These are phyloP conservation scores for Plutomurus gul DNA, from an alignment of 1,140 invertebrate genomes.

Conservation along the genomic window DNA sequence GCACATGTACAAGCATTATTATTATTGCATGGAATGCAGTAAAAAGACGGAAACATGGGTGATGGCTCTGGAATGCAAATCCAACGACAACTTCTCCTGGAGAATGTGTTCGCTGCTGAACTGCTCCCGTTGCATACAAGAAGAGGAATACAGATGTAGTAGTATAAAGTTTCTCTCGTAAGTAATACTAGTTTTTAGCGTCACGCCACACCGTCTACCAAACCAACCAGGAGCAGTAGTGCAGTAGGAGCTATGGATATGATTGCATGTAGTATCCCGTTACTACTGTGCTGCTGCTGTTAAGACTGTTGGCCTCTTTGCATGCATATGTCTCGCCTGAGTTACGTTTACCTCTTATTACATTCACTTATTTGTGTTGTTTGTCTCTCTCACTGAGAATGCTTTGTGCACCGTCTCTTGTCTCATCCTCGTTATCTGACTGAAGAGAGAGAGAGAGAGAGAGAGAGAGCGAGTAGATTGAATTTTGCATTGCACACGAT, in stretches of 20 bases:
- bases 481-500: too few relatives aligned
- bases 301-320: not conserved
- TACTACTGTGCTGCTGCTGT: not conserved
- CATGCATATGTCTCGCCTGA: not conserved
- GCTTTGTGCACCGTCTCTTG: not conserved
- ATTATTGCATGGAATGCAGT: slow-evolving; percentile 27
- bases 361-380: not conserved
- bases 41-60: slow-evolving; percentile 30
- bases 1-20: slow-evolving; percentile 22
- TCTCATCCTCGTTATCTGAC: not conserved
- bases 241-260: too few relatives aligned
- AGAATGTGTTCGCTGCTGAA: too few relatives aligned
- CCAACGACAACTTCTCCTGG: not conserved
- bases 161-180: too few relatives aligned
- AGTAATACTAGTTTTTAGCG: too few relatives aligned
- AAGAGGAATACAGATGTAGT: too few relatives aligned
- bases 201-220: too few relatives aligned
- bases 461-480: not conserved
- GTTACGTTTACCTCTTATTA: slow-evolving; percentile 14
- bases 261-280: too few relatives aligned
- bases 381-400: not conserved
- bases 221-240: too few relatives aligned
- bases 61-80: slow-evolving; percentile 9
- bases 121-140: too few relatives aligned
- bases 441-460: not conserved